Evolutionary conservation across 2,113 vertebrate species (phyloP), one percentile per base, ranked within the genome.

Genomic region (Heterotis niloticus): DNA sequence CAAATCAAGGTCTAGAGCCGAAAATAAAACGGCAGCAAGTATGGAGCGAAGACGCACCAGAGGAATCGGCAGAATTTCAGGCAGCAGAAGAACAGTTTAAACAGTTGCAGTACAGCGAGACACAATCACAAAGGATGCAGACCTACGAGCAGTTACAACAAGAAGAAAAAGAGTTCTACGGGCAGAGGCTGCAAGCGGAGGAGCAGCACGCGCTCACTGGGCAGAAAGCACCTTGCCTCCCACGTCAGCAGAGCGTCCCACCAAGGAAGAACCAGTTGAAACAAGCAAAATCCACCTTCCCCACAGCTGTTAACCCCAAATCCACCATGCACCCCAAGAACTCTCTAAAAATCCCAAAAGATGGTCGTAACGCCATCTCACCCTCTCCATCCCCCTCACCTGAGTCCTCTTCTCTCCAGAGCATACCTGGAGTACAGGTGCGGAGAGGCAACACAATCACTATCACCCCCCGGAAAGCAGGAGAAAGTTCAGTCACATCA

Each of bases 401-500:
- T 71, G 71, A 79, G 3, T 79, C 85, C 17, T 90, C 91, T 70
- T 86, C 89, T 64, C 89, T 93, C 83, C 87, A 82, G 80, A 92
- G 90, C 64, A 86, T 89, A 16, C 87, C 91, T 44, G 91, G 91
- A 57, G 86, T 88, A 29, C 90, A 88, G 44, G 92, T 89, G 29
- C 95, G 92, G 82, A 93, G 92, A 64, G 96, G 96, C 10, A 90
- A 93, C 81, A 97, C 96, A 80, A 94, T 97, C 81, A 96, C 96
- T 0, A 92, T 96, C 84, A 91, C 86, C 76, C 95, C 95, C 13
- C 92, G 91, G 71, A 90, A 90, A 75, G 4, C 80, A 28, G 81
- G 78, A 0, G 24, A 23, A 5, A 54, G 80, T 4, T 75, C 82
- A 16, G 52, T 71, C 34, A 60, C 78, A 0, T 7, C 68, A 56